These are phyloP conservation scores for Molorchus minor DNA, from an alignment of 2,888 invertebrate genomes.

Conservation along the genomic window DNA sequence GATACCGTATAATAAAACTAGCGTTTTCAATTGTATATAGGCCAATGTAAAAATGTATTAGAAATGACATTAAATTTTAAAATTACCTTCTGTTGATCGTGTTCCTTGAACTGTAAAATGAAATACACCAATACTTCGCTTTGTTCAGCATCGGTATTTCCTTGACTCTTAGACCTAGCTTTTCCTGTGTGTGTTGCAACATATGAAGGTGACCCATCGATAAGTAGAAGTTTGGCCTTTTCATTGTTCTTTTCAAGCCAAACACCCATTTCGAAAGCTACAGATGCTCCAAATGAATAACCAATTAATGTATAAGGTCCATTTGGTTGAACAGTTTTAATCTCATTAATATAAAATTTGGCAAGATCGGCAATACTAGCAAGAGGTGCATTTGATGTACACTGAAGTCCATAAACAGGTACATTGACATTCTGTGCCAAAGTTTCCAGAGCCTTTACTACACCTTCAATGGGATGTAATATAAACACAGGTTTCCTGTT, in stretches of 20 bases:
- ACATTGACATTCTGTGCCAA: constrained; percentile 78
- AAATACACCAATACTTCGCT: constrained; percentile 84
- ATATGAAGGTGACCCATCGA: constrained; percentile 91
- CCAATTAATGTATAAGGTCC: constrained; percentile 92
- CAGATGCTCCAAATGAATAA: constrained; percentile 95
- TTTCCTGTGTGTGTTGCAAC: constrained; percentile 79
- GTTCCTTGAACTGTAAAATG: constrained; percentile 78
- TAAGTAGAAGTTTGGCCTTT: constrained; percentile 73
- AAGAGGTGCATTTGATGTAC: constrained; percentile 79
- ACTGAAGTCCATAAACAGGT: constrained; percentile 91
- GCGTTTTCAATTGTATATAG: no score
- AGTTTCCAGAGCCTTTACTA: constrained; percentile 74
- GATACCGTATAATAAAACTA: no score
- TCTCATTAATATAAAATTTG: constrained; percentile 74
- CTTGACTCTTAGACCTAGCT: constrained; percentile 67
- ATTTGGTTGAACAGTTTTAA: constrained; percentile 77
- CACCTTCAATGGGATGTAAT: constrained; percentile 91
- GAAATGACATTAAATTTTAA: no score
- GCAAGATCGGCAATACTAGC: constrained; percentile 78
- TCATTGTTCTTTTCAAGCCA: constrained; percentile 76
- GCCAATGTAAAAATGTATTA: no score
- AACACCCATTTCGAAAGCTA: constrained; percentile 94
- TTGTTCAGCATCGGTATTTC: constrained; percentile 69
- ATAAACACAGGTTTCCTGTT: constrained; percentile 70
- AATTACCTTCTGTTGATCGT: constrained; percentile 76